Conservation (phyloP, 2,888 invertebrate species). For the Scelioninae gen. 1 region DNA sequence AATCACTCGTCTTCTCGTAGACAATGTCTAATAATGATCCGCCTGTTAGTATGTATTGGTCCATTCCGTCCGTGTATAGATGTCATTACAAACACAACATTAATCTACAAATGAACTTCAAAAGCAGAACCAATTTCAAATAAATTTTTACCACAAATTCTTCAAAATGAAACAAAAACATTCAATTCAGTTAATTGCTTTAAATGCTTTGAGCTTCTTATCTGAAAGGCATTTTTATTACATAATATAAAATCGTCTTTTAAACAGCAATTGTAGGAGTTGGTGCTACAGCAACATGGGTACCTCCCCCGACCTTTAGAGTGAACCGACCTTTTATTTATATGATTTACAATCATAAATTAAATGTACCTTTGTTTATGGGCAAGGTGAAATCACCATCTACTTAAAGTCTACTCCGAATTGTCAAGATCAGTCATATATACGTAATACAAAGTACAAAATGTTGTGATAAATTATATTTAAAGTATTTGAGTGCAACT, state of each 20-base stretch:
- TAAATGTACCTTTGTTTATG: conserved; percentile 22
- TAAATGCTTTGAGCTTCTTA: conserved; percentile 4
- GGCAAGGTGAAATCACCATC: conserved; percentile 10
- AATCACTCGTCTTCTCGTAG: no score
- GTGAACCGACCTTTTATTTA: conserved; percentile 44
- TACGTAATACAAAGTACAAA: conserved; percentile 3
- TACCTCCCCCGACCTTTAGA: conserved; percentile 6
- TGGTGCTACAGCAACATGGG: conserved; percentile 1
- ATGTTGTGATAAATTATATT: conserved; percentile 2
- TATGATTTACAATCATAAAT: conserved; percentile 18
- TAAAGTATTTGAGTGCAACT: not conserved
- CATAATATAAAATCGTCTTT: conserved; percentile 1
- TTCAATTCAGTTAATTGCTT: no score
- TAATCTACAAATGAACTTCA: no score
- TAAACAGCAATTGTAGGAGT: not conserved
- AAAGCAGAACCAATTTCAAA: no score
- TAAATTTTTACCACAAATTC: no score
- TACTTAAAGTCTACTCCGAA: conserved; percentile 3
- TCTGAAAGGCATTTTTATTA: not conserved
- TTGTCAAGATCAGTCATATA: not conserved
- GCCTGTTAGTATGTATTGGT: no score
- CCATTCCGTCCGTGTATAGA: no score
- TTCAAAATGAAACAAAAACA: no score
- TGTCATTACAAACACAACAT: no score
- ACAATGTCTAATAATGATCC: no score